These are phyloP conservation scores for Callospermophilus lateralis DNA, from an alignment of 2,113 vertebrate species.

Conservation along the genomic window DNA sequence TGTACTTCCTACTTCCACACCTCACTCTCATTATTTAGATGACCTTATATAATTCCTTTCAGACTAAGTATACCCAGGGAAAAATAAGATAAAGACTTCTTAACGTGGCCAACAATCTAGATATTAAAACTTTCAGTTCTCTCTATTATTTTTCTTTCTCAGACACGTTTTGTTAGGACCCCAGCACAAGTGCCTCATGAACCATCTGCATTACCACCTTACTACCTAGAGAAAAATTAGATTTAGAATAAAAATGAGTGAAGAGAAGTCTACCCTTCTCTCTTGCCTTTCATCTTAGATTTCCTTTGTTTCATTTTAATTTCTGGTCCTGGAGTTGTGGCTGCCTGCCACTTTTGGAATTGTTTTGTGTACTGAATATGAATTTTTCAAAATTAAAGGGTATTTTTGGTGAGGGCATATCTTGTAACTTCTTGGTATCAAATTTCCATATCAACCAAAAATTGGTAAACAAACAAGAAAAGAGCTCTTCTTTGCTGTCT, in stretches of 20 bases:
- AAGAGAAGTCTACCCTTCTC: not conserved
- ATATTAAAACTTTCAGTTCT: not conserved
- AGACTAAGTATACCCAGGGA: not conserved
- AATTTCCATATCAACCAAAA: constrained; percentile 41
- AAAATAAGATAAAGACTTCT: not conserved
- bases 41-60: not conserved
- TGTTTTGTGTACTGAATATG: not conserved
- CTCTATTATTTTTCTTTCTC: not conserved
- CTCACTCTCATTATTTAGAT: not conserved
- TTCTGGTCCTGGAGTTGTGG: not conserved
- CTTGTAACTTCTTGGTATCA: constrained; percentile 31
- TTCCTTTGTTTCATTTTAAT: constrained; percentile 7
- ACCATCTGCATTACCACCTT: not conserved
- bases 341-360: not conserved
- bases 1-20: not conserved
- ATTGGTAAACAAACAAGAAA: constrained; percentile 63
- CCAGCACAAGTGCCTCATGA: not conserved
- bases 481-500: not conserved
- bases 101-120: not conserved
- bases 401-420: constrained; percentile 22
- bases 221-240: not conserved
- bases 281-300: not conserved
- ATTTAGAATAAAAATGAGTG: not conserved
- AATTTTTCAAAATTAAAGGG: constrained; percentile 59
- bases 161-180: not conserved